These are phyloP conservation scores for Chelonus insularis DNA, from an alignment of 1,140 invertebrate species.

Conservation along the genomic window DNA sequence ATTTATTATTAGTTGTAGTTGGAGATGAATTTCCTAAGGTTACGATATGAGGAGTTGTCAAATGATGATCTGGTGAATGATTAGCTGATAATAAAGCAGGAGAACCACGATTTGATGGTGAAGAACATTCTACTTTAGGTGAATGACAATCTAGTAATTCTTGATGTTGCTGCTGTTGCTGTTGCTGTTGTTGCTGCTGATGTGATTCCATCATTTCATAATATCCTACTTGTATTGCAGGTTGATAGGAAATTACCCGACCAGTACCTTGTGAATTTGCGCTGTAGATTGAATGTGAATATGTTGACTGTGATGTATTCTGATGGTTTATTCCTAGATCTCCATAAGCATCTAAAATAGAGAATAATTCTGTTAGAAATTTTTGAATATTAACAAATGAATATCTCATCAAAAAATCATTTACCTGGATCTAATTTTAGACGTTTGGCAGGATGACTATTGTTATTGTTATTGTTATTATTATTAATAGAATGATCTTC, in stretches of 20 bases:
- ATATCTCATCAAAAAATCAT: no score
- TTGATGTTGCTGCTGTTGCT: slow-evolving; percentile 40
- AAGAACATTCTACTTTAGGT: slow-evolving; percentile 52
- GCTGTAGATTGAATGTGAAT: slow-evolving; percentile 34
- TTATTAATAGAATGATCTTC: slow-evolving; percentile 28
- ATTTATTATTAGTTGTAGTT: slow-evolving; percentile 31
- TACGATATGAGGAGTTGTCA: slow-evolving; percentile 49
- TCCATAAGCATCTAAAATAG: slow-evolving; percentile 38
- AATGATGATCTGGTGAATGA: slow-evolving; percentile 52
- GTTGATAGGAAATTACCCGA: slow-evolving; percentile 36
- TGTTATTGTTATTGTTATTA: slow-evolving; percentile 46
- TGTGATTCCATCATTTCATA: slow-evolving; percentile 43
- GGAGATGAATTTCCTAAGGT: slow-evolving; percentile 45
- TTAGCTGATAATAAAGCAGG: slow-evolving; percentile 44
- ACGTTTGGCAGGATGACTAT: slow-evolving; percentile 40
- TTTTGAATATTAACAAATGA: no score
- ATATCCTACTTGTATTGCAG: slow-evolving; percentile 33
- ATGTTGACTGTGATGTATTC: slow-evolving; percentile 37
- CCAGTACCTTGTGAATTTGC: slow-evolving; percentile 28
- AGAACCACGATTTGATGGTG: slow-evolving; percentile 44
- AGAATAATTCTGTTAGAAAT: no score
- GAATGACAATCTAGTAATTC: slow-evolving; percentile 47
- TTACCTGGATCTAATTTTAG: slow-evolving; percentile 45
- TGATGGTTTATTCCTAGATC: slow-evolving; percentile 45
- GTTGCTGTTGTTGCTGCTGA: slow-evolving; percentile 42